Percentiles rank a stretch among this genome's conserved stretches.
Conservation (phyloP, 2,888 invertebrate genomes). For the Brachylomia viminalis region DNA sequence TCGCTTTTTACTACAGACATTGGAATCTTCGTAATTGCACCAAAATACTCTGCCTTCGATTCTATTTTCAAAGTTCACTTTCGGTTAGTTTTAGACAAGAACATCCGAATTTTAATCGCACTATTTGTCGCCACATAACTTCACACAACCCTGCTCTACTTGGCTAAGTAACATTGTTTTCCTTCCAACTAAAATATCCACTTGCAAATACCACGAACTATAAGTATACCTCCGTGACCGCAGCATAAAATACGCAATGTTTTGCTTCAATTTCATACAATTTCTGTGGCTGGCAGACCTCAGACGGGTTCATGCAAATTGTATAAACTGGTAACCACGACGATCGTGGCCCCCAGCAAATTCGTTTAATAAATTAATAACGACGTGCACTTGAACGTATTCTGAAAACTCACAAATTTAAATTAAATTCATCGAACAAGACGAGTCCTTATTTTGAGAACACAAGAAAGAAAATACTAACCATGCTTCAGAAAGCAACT, state of each 20-base stretch:
- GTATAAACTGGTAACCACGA: constrained; percentile 43
- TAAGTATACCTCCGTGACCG: background rate
- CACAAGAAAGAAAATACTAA: background rate
- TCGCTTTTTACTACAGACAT: background rate
- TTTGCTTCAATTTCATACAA: constrained; percentile 56
- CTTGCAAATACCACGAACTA: constrained; percentile 45
- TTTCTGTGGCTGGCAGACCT: constrained; percentile 29
- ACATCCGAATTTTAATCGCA: background rate
- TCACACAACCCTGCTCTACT: background rate
- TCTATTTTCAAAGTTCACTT: background rate
- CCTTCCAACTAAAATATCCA: constrained; percentile 23
- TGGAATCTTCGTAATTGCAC: background rate
- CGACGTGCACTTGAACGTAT: constrained; percentile 41
- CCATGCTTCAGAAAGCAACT: background rate
- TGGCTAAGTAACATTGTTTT: constrained; percentile 32
- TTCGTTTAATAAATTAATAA: constrained; percentile 44
- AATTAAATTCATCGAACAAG: constrained; percentile 2
- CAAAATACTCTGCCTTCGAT: background rate
- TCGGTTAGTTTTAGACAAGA: background rate
- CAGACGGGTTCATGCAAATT: constrained; percentile 51
- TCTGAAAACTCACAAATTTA: constrained; percentile 24
- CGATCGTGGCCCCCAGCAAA: constrained; percentile 30
- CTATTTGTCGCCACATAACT: background rate
- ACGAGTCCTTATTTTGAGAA: background rate
- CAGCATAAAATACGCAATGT: constrained; percentile 34